Evolutionary conservation across 2,113 vertebrate species (phyloP), one percentile per base, ranked within the genome.

Genomic region (Oryzias melastigma): DNA sequence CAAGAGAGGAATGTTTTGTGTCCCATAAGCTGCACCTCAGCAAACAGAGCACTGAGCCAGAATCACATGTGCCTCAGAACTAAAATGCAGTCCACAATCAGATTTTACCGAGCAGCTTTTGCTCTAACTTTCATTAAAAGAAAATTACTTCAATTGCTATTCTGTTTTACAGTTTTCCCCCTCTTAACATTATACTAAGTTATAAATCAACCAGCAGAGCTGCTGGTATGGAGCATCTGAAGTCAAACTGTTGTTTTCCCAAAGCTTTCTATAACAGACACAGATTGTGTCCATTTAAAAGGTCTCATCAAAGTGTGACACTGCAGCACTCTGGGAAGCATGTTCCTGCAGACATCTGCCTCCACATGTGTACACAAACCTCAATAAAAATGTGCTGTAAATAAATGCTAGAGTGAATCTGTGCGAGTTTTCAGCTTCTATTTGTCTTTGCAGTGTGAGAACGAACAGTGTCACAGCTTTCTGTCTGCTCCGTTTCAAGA

Each of bases 201-300:
- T 65, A 7, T 1, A 40, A 68, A 74, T 83, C 50, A 71, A 80
- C 75, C 68, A 25, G 40, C 58, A 68, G 50, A 54, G 72, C 65
- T 64, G 52, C 58, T 59, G 70, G 80, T 74, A 56, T 72, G 75
- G 76, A 74, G 67, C 73, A 78, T 78, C 73, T 73, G 78, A 84
- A 78, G 64, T 12, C 8, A 65, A 70, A 64, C 82, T 62, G 82
- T 83, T 51, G 55, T 85, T 86, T 88, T 81, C 85, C 85, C 82
- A 78, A 84, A 88, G 83, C 82, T 58, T 68, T 68, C 53, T 57
- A 71, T 82, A 83, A 86, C 83, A 79, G 71, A 89, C 85, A 87
- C 88, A 90, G 86, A 86, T 90, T 83, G 88, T 67, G 77, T 87
- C 83, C 80, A 84, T 88, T 86, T 88, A 82, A 83, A 83, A 87